Evolutionary conservation across 2,888 invertebrate genomes (phyloP), one percentile per base, ranked within the genome.

Genomic region (Hypercompe scribonia): DNA sequence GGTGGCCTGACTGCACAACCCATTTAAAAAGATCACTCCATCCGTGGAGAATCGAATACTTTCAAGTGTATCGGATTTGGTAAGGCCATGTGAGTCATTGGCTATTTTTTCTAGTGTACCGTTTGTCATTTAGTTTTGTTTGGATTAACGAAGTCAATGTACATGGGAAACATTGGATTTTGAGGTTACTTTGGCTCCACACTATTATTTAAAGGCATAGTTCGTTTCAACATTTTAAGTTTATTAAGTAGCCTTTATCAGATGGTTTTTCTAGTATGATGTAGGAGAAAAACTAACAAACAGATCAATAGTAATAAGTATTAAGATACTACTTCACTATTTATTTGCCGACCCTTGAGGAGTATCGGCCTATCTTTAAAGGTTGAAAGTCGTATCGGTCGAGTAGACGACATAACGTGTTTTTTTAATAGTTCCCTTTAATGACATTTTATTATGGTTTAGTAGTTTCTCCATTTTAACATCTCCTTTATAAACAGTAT

Each of bases 1-100:
- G 95, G 95, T 95, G 95, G 95, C 86, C 94, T 90, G 83, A 86
- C 84, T 90, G 78, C 86, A 89, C 82, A 71, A 82, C 81, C 74
- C 79, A 84, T 89, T 90, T 71, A 80, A 82, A 72, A 85, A 81
- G 84, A 76, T 79, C 81, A 81, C 82, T 76, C 72, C 64, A 65
- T 78, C 73, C 73, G 77, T 75, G 74, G 64, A 72, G 74, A 46
- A 64, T 69, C 68, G 73, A 75, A 75, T 77, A 63, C 64, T 65
- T 66, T 28, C 50, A 68, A 75, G 75, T 71, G 73, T 71, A 81
- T 83, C 74, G 71, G 78, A 90, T 82, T 89, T 81, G 82, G 83
- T 73, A 78, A 84, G 77, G 36, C 85, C 83, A 72, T 69, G 67
- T 85, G 84, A 80, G 75, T 80, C 71, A 76, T 80, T 83, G 77